These are phyloP conservation scores for Oreochromis aureus DNA, from an alignment of 2,113 vertebrate species.

Conservation along the genomic window DNA sequence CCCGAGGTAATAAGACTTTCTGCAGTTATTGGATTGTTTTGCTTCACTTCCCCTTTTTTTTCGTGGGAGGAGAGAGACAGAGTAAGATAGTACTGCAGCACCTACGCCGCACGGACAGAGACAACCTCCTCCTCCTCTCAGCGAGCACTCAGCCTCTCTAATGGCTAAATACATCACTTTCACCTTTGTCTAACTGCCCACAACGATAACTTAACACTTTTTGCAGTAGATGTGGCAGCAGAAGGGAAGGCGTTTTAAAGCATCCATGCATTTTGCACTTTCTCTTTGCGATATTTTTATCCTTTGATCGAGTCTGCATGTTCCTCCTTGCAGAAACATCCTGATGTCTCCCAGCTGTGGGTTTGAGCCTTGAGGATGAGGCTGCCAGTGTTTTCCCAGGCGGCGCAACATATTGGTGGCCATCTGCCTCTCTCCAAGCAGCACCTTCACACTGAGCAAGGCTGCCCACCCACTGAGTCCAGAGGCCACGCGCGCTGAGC, in stretches of 20 bases:
- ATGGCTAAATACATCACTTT: slow-evolving; percentile 42
- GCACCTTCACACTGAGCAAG: not conserved
- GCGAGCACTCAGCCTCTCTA: slow-evolving; percentile 31
- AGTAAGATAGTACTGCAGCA: slow-evolving; percentile 11
- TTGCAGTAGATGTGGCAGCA: not conserved
- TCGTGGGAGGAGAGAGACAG: slow-evolving; percentile 13
- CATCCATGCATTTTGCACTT: not conserved
- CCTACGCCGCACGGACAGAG: slow-evolving; percentile 12
- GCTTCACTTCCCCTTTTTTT: slow-evolving; percentile 26
- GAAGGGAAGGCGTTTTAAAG: not conserved
- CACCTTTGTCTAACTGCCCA: slow-evolving; percentile 40
- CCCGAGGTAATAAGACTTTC: slow-evolving; percentile 21
- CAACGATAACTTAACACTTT: slow-evolving; percentile 9
- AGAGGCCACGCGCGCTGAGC: slow-evolving; percentile 6
- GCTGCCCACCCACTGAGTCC: slow-evolving; percentile 31
- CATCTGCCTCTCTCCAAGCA: slow-evolving; percentile 53
- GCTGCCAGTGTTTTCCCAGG: slow-evolving; percentile 43
- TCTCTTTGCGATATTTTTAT: not conserved
- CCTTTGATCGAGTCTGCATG: not conserved
- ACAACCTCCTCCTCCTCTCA: slow-evolving; percentile 14
- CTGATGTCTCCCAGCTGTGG: slow-evolving; percentile 27
- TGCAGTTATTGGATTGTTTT: slow-evolving; percentile 53
- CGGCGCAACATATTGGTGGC: slow-evolving; percentile 44
- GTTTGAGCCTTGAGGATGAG: slow-evolving; percentile 20
- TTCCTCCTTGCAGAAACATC: not conserved